A percentile compares a stretch with the other conserved stretches of the same genome.
Conservation (phyloP, 2,113 vertebrate genomes). For the Ophthalmolycus amberensis region DNA sequence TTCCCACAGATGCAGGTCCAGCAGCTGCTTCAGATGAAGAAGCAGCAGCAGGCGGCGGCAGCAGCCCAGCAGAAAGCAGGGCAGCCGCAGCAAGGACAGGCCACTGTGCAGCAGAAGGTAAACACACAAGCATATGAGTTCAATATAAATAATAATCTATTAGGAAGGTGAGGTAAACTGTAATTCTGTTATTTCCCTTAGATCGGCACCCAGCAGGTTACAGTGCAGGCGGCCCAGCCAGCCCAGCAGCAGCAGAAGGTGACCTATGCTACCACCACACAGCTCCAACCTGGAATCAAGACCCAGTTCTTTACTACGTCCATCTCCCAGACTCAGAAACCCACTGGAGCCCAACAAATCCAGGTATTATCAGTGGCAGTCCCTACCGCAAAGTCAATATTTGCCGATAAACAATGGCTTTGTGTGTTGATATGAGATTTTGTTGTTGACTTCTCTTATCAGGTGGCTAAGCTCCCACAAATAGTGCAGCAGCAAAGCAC, state of each 20-base stretch:
- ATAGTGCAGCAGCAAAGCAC: conserved; percentile 88
- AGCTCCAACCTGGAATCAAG: conserved; percentile 91
- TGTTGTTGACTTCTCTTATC: conserved; percentile 55
- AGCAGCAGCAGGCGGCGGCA: conserved; percentile 81
- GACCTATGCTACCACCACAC: conserved; percentile 86
- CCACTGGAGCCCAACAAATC: conserved; percentile 90
- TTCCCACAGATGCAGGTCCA: conserved; percentile 83
- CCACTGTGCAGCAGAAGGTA: conserved; percentile 91
- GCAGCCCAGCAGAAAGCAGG: conserved; percentile 88
- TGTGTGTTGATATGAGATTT: conserved; percentile 29
- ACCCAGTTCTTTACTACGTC: conserved; percentile 93
- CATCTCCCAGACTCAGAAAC: conserved; percentile 90
- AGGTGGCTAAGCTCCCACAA: conserved; percentile 91
- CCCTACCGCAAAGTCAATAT: neutral
- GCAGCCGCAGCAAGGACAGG: conserved; percentile 87
- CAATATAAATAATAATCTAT: neutral
- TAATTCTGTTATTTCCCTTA: conserved; percentile 1
- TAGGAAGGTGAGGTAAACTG: neutral
- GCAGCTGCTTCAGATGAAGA: conserved; percentile 85
- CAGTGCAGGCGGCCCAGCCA: conserved; percentile 88
- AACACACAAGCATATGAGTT: neutral
- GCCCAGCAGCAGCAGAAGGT: conserved; percentile 95
- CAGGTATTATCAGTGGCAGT: conserved; percentile 80
- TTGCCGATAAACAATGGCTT: neutral
- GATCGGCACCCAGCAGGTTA: conserved; percentile 85